Percentiles rank a stretch among this genome's conserved stretches.
phyloP scores from a whole-genome alignment of 2,797 vertebrate genomes.

The Crax fasciolata region DNA sequence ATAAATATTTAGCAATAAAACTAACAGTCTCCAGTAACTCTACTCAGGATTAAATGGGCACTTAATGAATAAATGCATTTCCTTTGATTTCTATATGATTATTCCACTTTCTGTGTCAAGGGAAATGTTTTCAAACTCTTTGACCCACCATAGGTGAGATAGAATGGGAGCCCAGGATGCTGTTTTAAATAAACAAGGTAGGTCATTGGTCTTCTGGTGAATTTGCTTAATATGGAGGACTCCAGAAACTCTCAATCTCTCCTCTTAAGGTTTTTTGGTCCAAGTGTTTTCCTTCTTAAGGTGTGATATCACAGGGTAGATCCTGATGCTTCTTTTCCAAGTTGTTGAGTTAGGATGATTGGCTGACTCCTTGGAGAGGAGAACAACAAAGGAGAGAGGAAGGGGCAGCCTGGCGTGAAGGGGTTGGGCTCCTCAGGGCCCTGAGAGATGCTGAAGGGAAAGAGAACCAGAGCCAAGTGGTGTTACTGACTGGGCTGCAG shows the following conservation, averaged over 20 bases:
- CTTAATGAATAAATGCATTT: background rate
- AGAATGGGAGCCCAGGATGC: background rate
- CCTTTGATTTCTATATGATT: background rate
- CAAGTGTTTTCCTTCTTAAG: background rate
- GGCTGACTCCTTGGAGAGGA: background rate
- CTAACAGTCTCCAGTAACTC: background rate
- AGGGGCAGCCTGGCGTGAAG: background rate
- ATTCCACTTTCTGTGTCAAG: background rate
- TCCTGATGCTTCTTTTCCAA: background rate
- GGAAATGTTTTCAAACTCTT: background rate
- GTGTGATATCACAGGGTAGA: background rate
- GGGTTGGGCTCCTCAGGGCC: background rate
- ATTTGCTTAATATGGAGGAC: background rate
- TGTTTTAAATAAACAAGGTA: background rate
- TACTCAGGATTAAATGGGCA: background rate
- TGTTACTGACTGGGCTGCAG: background rate
- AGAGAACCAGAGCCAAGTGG: background rate
- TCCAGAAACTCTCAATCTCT: background rate
- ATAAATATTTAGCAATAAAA: background rate
- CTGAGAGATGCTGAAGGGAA: background rate
- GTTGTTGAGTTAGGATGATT: background rate
- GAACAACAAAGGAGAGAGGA: background rate
- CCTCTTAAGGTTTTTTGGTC: background rate
- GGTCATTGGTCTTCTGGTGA: background rate
- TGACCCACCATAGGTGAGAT: background rate